Evolutionary conservation across 2,113 vertebrate genomes (phyloP), one percentile per base, ranked within the genome.

Genomic region (Chloropsis cyanopogon): DNA sequence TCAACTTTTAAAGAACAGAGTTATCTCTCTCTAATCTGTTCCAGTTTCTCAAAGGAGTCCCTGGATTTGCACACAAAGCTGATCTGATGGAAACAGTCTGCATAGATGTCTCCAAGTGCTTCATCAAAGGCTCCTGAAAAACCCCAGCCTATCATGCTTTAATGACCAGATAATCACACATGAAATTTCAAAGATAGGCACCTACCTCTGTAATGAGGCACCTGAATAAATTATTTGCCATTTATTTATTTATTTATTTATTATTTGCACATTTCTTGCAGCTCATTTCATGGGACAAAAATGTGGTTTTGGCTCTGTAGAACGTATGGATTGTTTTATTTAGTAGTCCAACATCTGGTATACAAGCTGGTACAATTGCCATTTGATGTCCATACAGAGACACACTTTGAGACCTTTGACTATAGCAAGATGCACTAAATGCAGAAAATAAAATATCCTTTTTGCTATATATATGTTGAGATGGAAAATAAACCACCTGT

Each of bases 111-210:
- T 95, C 60, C 80, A 92, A 92, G 64, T 73, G 8, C 47, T 88
- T 94, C 90, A 83, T 90, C 93, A 92, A 96, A 96, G 68, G 29
- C 59, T 93, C 19, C 79, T 90, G 61, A 92, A 90, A 60, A 37
- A 10, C 1, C 3, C 22, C 37, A 90, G 11, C 31, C 37, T 41
- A 68, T 66, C 52, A 25, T 39, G 33, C 33, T 69, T 22, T 93
- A 94, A 94, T 88, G 66, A 46, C 42, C 54, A 80, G 39, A 59
- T 86, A 95, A 93, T 81, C 82, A 65, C n/a, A 92, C 22, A 22
- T 75, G 47, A 66, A 88, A 42, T 33, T 73, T 82, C 79, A 77
- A 83, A 88, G 47, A 28, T 82, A 86, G 66, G n/a, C 50, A 91
- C 9, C 59, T 73, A 66, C 3, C 13, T 68, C 64, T 59, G 8